Conservation (phyloP, 53 echinoderm and acorn worm genomes). For the Antedon mediterranea region DNA sequence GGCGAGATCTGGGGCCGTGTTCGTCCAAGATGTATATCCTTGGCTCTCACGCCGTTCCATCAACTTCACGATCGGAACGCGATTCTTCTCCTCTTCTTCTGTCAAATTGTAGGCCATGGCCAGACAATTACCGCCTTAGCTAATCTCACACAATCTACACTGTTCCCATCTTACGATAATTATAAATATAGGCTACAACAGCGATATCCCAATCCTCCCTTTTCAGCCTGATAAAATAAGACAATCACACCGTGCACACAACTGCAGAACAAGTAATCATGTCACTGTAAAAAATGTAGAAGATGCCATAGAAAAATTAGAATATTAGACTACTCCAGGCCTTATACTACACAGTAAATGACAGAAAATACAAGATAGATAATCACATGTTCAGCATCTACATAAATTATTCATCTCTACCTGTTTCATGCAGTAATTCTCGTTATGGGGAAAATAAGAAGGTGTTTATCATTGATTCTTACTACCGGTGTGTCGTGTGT, state of each 20-base stretch:
- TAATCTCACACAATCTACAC: background rate
- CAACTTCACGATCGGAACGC: background rate
- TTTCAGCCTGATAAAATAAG: too few species aligned
- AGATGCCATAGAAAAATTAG: background rate
- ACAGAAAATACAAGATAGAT: background rate
- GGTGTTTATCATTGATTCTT: background rate
- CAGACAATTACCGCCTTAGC: background rate
- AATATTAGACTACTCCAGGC: background rate
- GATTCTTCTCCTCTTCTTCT: background rate
- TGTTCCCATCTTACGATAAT: background rate
- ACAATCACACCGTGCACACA: too few species aligned
- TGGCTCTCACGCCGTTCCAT: background rate
- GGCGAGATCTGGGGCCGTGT: slow-evolving; percentile 20
- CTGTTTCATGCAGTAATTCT: background rate
- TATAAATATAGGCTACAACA: background rate
- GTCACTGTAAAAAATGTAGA: background rate
- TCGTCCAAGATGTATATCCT: background rate
- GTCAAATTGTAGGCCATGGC: background rate
- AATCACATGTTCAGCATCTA: background rate
- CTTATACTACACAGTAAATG: background rate
- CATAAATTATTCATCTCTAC: slow-evolving; percentile 1
- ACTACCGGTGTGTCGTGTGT: background rate
- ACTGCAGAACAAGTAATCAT: background rate
- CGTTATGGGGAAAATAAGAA: background rate
- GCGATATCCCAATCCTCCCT: too few species aligned